Percentiles rank a stretch among this genome's conserved stretches.
These are phyloP conservation scores for Eueides isabella DNA, from an alignment of 1,140 invertebrate genomes.

Conservation along the genomic window DNA sequence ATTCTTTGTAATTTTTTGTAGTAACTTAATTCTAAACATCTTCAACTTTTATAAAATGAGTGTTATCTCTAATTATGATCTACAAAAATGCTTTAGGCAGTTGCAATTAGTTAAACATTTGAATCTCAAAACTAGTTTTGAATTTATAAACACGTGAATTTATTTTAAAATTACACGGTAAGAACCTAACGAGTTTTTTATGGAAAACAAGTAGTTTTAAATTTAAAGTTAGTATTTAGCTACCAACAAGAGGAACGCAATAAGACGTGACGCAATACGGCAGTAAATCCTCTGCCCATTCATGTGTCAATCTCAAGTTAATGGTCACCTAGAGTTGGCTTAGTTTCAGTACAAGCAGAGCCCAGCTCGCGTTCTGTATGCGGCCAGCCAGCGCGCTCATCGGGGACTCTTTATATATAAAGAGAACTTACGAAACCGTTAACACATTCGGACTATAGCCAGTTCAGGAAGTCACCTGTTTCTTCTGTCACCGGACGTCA, in stretches of 20 bases:
- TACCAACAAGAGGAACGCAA: not conserved
- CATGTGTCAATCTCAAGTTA: slow-evolving; percentile 63
- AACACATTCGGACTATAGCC: slow-evolving; percentile 72
- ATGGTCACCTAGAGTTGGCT: slow-evolving; percentile 66
- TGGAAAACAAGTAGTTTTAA: slow-evolving; percentile 10
- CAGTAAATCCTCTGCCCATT: slow-evolving; percentile 54
- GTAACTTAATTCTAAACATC: not conserved
- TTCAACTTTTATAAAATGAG: not conserved
- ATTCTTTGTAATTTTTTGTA: not conserved
- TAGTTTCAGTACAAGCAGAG: slow-evolving; percentile 61
- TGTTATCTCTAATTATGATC: not conserved
- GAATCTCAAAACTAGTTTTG: slow-evolving; percentile 12
- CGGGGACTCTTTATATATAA: slow-evolving; percentile 71
- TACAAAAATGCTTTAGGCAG: not conserved
- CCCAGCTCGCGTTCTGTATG: slow-evolving; percentile 51
- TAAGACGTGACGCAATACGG: slow-evolving; percentile 45
- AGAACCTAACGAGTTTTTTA: not conserved
- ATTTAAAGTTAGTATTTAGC: slow-evolving; percentile 16
- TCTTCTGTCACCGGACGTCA: slow-evolving; percentile 51
- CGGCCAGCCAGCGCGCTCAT: slow-evolving; percentile 51
- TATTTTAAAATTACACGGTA: not conserved
- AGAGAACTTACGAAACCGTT: slow-evolving; percentile 73
- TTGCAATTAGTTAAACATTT: slow-evolving; percentile 25
- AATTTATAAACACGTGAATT: not conserved
- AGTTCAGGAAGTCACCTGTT: slow-evolving; percentile 72